These are phyloP conservation scores for Peromyscus nudipes DNA, from an alignment of 2,797 vertebrate species.

Conservation along the genomic window DNA sequence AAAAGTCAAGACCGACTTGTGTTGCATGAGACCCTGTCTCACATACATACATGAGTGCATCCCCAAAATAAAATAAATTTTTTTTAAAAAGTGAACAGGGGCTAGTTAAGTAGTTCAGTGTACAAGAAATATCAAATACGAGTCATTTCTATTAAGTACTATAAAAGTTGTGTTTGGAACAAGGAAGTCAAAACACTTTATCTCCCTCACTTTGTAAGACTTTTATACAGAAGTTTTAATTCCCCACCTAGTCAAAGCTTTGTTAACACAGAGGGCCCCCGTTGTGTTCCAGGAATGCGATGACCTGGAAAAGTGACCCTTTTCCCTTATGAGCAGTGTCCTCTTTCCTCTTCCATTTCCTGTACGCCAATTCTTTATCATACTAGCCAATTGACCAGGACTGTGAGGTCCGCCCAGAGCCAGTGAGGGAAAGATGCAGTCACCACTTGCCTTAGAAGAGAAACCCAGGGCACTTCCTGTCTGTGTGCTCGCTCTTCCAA, in stretches of 20 bases:
- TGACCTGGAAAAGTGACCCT: neutral
- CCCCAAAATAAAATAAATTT: neutral
- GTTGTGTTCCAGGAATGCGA: neutral
- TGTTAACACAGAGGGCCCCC: neutral
- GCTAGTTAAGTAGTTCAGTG: neutral
- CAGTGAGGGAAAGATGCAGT: neutral
- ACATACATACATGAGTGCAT: neutral
- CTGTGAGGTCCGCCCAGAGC: neutral
- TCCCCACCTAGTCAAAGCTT: neutral
- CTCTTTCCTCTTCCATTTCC: neutral
- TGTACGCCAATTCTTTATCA: neutral
- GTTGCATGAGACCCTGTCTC: neutral
- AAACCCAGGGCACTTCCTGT: neutral
- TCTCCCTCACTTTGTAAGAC: neutral
- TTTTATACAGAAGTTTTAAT: neutral
- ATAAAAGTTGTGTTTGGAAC: neutral
- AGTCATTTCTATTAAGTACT: neutral
- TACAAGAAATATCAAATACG: neutral
- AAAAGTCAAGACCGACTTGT: neutral
- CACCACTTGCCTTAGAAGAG: neutral
- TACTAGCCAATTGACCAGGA: neutral
- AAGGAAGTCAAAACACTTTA: neutral
- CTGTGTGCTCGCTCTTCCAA: neutral
- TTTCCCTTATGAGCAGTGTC: neutral
- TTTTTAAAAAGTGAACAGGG: neutral